Conservation (phyloP, 2,797 vertebrate species). For the Tokudaia muenninki region DNA sequence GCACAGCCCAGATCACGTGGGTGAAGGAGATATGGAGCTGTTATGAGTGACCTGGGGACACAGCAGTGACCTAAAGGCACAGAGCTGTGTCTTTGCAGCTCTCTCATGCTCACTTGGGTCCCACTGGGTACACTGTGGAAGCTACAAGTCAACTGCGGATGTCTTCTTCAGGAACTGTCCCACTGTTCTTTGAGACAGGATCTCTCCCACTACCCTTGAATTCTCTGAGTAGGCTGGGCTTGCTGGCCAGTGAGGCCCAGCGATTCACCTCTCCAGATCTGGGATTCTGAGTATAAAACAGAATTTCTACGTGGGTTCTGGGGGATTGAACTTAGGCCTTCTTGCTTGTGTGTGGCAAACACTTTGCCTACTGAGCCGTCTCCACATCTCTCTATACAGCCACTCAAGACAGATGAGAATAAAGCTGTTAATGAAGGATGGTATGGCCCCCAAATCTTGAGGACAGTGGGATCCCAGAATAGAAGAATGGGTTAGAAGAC, state of each 20-base stretch:
- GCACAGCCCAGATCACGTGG: not conserved
- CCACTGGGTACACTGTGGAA: not conserved
- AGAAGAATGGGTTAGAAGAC: conserved; percentile 56
- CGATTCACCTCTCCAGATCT: not conserved
- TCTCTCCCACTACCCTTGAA: not conserved
- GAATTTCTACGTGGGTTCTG: not conserved
- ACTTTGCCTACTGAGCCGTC: not conserved
- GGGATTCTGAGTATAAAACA: not conserved
- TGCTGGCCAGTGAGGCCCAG: not conserved
- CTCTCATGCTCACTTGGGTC: not conserved
- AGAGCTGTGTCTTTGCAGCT: not conserved
- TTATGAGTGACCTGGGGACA: not conserved
- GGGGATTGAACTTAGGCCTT: not conserved
- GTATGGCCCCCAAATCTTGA: not conserved
- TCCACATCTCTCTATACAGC: not conserved
- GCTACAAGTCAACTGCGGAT: not conserved
- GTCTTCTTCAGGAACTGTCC: too few relatives aligned
- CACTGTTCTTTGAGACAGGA: not conserved
- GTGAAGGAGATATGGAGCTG: not conserved
- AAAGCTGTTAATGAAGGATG: not conserved
- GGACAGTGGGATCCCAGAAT: conserved; percentile 32
- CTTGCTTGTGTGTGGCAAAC: not conserved
- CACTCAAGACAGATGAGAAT: not conserved
- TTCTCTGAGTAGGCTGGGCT: not conserved
- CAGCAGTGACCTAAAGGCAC: not conserved